phyloP scores from a whole-genome alignment of 2,888 invertebrate species.

The Galeruca laticollis region DNA sequence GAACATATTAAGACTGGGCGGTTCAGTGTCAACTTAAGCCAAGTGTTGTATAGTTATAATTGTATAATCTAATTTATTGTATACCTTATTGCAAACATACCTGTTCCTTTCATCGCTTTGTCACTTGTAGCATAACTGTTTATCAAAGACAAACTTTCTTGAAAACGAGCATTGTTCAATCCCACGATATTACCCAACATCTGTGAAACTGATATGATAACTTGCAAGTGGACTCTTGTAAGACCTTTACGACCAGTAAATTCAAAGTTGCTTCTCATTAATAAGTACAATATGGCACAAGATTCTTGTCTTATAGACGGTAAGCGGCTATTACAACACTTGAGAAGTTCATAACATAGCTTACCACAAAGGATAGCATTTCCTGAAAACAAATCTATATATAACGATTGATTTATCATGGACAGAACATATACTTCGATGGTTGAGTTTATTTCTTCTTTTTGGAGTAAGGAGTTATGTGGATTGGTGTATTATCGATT shows the following conservation, averaged over 20 bases:
- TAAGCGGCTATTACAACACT: conserved; percentile 88
- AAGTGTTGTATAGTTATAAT: too few relatives aligned
- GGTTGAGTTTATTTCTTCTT: too few relatives aligned
- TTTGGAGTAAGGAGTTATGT: too few relatives aligned
- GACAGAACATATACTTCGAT: too few relatives aligned
- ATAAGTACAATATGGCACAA: conserved; percentile 89
- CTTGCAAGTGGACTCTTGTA: conserved; percentile 91
- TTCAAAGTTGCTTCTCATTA: conserved; percentile 96
- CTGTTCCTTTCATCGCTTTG: conserved; percentile 94
- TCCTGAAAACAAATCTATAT: conserved; percentile 66
- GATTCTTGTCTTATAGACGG: conserved; percentile 89
- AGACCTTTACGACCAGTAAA: conserved; percentile 86
- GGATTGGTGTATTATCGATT: too few relatives aligned
- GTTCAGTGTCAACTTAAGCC: too few relatives aligned
- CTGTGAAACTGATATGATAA: conserved; percentile 95
- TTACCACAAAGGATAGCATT: conserved; percentile 85
- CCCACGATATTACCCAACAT: conserved; percentile 92
- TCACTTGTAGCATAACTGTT: conserved; percentile 94
- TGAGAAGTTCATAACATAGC: conserved; percentile 83
- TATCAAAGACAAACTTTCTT: conserved; percentile 91
- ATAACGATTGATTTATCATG: too few relatives aligned
- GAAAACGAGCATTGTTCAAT: conserved; percentile 92
- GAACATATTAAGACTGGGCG: too few relatives aligned
- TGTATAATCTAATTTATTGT: too few relatives aligned
- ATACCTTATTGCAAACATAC: conserved; percentile 61